These are phyloP conservation scores for Archips crataeganus DNA, from an alignment of 2,888 invertebrate species.

Conservation along the genomic window DNA sequence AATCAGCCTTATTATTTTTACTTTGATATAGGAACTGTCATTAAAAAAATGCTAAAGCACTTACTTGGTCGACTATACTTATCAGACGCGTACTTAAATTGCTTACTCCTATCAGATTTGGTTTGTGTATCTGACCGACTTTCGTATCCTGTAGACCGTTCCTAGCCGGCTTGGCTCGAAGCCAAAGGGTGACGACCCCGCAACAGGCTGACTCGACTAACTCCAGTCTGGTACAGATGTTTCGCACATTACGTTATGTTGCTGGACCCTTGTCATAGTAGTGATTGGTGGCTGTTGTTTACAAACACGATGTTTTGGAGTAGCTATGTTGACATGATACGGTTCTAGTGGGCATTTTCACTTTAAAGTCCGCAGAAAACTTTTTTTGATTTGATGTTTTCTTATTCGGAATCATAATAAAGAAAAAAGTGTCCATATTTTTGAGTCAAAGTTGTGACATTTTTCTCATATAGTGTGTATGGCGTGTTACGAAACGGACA, in stretches of 20 bases:
- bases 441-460: no score
- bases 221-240: neutral
- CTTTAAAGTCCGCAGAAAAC: no score
- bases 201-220: slow-evolving; percentile 26
- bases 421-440: no score
- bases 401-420: no score
- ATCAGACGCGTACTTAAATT: neutral
- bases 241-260: neutral
- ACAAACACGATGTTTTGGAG: neutral
- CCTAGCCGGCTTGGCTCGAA: slow-evolving; percentile 63
- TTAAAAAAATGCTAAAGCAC: no score
- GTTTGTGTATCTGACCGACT: slow-evolving; percentile 12
- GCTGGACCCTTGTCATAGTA: neutral
- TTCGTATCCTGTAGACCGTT: slow-evolving; percentile 45
- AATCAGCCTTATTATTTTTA: no score
- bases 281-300: neutral
- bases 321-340: neutral
- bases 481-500: no score
- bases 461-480: no score
- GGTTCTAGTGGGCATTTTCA: neutral
- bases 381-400: no score
- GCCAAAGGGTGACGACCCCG: slow-evolving; percentile 61
- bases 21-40: no score
- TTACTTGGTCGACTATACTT: no score
- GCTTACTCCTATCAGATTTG: no score